These are phyloP conservation scores for Clarias laeviceps DNA, from an alignment of 2,797 vertebrate genomes.

Conservation along the genomic window DNA sequence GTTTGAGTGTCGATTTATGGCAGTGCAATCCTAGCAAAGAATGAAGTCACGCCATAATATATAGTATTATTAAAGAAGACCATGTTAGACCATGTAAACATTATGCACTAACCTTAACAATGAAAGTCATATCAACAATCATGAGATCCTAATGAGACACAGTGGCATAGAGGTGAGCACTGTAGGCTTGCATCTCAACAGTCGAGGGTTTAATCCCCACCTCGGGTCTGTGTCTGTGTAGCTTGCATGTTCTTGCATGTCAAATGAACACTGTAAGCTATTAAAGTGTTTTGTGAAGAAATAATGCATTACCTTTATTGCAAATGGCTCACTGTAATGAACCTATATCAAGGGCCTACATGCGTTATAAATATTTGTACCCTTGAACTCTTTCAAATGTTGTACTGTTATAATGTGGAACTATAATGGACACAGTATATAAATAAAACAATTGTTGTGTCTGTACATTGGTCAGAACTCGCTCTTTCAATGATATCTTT, in stretches of 20 bases:
- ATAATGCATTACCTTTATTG: slow-evolving; percentile 61
- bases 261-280: slow-evolving; percentile 58
- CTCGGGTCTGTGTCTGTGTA: no score
- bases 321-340: slow-evolving; percentile 65
- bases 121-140: neutral
- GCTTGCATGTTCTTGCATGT: no score
- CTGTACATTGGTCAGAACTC: no score
- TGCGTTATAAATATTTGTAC: neutral
- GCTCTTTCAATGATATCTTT: no score
- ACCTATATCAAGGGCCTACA: neutral
- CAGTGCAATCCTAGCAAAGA: slow-evolving; percentile 7
- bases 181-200: no score
- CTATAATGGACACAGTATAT: no score
- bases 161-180: no score
- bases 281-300: slow-evolving; percentile 63
- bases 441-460: no score
- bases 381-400: neutral
- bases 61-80: slow-evolving; percentile 62
- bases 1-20: slow-evolving; percentile 65
- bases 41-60: slow-evolving; percentile 62
- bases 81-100: slow-evolving; percentile 46
- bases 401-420: neutral
- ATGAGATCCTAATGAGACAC: neutral
- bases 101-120: neutral
- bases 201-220: no score